Evolutionary conservation across 2,113 vertebrate species (phyloP).

Genomic region (Synodontis membranacea): DNA sequence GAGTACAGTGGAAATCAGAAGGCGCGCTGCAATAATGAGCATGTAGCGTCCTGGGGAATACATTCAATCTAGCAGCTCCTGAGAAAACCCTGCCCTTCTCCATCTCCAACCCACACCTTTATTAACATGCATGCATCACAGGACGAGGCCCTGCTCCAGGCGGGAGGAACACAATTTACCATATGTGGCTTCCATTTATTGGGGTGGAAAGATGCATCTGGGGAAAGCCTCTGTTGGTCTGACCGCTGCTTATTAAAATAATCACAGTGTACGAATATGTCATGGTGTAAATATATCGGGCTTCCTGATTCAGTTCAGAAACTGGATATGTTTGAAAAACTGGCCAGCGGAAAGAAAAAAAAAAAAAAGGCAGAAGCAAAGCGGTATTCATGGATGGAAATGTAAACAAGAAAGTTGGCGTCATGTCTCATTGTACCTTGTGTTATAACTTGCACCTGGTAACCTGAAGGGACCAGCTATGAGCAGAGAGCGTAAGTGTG

Average conservation of each 20-base stretch:
- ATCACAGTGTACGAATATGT: conserved; percentile 26
- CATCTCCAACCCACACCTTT: conserved; percentile 48
- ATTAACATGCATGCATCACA: conserved; percentile 55
- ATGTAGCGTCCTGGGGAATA: conserved; percentile 50
- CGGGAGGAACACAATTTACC: conserved; percentile 45
- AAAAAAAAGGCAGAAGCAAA: neutral
- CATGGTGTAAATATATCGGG: neutral
- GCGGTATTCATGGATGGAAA: neutral
- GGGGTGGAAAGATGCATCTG: conserved; percentile 30
- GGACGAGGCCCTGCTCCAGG: conserved; percentile 37
- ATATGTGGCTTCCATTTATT: conserved; percentile 34
- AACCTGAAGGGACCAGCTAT: neutral
- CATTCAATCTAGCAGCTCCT: conserved; percentile 48
- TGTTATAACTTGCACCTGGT: neutral
- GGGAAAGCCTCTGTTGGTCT: conserved; percentile 25
- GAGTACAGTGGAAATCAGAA: conserved; percentile 46
- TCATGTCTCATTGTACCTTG: neutral
- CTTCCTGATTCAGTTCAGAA: neutral
- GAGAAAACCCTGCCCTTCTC: conserved; percentile 23
- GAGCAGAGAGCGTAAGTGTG: neutral
- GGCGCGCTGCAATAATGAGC: conserved; percentile 53
- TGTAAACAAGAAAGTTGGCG: neutral
- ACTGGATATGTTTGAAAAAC: neutral
- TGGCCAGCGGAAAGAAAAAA: neutral
- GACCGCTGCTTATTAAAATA: conserved; percentile 27